Percentiles rank a stretch among this genome's conserved stretches.
Conservation (phyloP, 2,113 vertebrate species). For the Saccopteryx bilineata region DNA sequence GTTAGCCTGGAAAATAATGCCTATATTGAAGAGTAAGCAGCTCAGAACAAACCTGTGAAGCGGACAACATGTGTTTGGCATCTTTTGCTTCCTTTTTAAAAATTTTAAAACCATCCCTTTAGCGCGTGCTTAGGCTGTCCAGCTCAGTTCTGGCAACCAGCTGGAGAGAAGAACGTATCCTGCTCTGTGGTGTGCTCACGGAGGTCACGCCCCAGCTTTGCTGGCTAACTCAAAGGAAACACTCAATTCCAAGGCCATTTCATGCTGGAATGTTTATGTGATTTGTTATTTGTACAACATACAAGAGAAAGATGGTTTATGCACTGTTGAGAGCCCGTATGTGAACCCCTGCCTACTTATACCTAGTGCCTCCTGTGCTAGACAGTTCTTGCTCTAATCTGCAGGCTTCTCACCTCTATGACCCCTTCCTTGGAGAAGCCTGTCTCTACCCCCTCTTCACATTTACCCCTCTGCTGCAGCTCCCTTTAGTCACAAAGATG, state of each 20-base stretch:
- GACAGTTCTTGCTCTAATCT: background rate
- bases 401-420: background rate
- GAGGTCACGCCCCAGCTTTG: background rate
- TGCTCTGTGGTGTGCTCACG: background rate
- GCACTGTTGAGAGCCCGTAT: background rate
- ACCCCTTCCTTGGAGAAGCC: background rate
- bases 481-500: background rate
- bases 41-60: constrained; percentile 9
- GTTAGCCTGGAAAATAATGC: constrained; percentile 17
- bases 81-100: background rate
- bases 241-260: background rate
- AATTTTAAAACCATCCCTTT: background rate
- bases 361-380: background rate
- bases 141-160: background rate
- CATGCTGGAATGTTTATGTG: background rate
- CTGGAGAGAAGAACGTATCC: background rate
- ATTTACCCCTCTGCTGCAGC: background rate
- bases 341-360: background rate
- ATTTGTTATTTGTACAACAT: constrained; percentile 6
- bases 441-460: background rate
- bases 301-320: background rate
- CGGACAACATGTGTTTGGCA: background rate
- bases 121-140: too few species aligned
- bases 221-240: background rate
- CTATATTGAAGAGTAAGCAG: background rate